These are phyloP conservation scores for Dryobotodes eremita DNA, from an alignment of 2,888 invertebrate genomes.

Conservation along the genomic window DNA sequence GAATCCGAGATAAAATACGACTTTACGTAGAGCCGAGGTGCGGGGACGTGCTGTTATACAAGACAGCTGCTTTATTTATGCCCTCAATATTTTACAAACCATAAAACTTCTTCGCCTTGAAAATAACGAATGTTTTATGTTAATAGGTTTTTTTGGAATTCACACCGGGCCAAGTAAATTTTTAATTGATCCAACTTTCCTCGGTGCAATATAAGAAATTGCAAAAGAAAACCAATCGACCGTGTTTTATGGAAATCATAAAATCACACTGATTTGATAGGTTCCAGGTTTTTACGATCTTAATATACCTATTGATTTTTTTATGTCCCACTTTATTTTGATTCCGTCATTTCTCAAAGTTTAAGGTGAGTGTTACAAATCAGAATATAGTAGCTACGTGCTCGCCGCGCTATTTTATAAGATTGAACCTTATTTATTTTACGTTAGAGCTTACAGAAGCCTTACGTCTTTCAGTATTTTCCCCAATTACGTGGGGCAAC, in stretches of 20 bases:
- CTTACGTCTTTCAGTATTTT: background rate
- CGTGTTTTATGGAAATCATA: constrained; percentile 69
- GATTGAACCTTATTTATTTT: constrained; percentile 1
- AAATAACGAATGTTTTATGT: constrained; percentile 88
- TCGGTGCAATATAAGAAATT: constrained; percentile 55
- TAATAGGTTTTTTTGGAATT: constrained; percentile 83
- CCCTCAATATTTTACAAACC: constrained; percentile 90
- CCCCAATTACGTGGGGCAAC: no score
- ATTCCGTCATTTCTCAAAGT: constrained; percentile 57
- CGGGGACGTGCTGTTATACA: constrained; percentile 88
- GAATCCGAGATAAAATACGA: constrained; percentile 88
- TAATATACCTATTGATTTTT: constrained; percentile 68
- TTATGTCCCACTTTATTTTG: constrained; percentile 63
- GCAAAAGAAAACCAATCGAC: constrained; percentile 65
- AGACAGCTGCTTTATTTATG: constrained; percentile 89
- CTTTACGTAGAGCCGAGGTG: constrained; percentile 80
- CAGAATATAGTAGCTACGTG: constrained; percentile 36
- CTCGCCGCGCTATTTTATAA: background rate
- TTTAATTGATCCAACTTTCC: constrained; percentile 71
- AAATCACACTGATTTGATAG: constrained; percentile 70
- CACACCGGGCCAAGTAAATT: constrained; percentile 66
- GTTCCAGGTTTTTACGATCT: constrained; percentile 67
- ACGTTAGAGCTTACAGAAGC: background rate
- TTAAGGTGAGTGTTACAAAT: constrained; percentile 53
- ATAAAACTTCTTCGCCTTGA: constrained; percentile 87